Conservation (phyloP, 1,140 invertebrate genomes). For the Euschistus heros region DNA sequence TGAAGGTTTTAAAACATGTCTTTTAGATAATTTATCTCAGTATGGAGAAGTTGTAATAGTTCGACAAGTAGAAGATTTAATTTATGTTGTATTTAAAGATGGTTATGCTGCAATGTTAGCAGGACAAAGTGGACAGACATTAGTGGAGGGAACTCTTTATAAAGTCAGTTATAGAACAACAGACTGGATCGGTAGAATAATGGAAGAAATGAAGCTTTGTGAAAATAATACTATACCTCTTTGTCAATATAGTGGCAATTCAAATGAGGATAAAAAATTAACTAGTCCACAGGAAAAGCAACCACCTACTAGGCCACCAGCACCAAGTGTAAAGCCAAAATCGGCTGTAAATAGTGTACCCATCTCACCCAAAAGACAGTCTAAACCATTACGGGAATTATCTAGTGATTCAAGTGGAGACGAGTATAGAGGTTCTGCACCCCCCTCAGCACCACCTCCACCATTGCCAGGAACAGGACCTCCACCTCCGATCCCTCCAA, state of each 20-base stretch:
- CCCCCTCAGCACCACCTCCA: constrained; percentile 16
- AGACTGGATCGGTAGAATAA: constrained; percentile 12
- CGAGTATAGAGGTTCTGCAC: constrained; percentile 13
- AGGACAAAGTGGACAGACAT: constrained; percentile 36
- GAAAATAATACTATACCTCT: constrained; percentile 25
- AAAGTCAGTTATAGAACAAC: constrained; percentile 18
- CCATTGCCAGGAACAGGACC: constrained; percentile 9
- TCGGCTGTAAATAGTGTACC: neutral
- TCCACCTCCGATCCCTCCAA: constrained; percentile 22
- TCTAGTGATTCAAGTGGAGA: constrained; percentile 4
- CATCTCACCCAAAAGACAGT: constrained; percentile 9
- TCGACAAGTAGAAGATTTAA: constrained; percentile 76
- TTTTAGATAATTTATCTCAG: constrained; percentile 60
- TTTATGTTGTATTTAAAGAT: constrained; percentile 83
- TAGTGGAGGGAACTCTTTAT: constrained; percentile 15
- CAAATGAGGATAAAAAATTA: neutral
- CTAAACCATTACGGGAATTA: neutral
- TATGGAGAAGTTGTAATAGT: constrained; percentile 81
- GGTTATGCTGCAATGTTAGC: constrained; percentile 73
- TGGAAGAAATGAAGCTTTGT: constrained; percentile 18
- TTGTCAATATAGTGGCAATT: constrained; percentile 12
- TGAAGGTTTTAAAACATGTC: constrained; percentile 57
- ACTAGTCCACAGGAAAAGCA: neutral
- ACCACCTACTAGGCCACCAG: constrained; percentile 16
- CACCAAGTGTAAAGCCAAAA: constrained; percentile 4